Percentiles rank a stretch among this genome's conserved stretches.
phyloP scores from a whole-genome alignment of 2,797 vertebrate genomes.

The Hydrophis major region DNA sequence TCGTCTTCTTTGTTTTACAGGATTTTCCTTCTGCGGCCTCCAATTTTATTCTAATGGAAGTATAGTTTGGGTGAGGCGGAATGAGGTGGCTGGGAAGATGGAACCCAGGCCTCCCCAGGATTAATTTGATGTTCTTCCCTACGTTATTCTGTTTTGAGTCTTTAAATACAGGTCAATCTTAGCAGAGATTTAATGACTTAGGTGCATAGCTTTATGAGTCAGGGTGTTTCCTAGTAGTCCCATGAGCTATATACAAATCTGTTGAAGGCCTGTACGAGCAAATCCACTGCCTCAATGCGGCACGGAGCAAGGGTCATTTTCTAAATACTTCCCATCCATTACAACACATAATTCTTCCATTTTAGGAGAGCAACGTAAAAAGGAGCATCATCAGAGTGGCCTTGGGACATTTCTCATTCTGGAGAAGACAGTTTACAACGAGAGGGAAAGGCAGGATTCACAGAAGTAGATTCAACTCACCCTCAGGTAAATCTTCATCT shows the following conservation, averaged over 20 bases:
- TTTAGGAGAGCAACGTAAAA: background rate
- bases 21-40: background rate
- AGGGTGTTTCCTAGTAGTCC: background rate
- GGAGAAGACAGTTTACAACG: no score
- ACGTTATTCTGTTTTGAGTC: background rate
- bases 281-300: background rate
- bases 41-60: background rate
- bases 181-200: background rate
- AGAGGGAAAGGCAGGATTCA: background rate
- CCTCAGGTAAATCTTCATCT: slow-evolving; percentile 85
- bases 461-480: slow-evolving; percentile 60
- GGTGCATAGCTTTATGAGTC: background rate
- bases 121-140: background rate
- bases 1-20: no score
- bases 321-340: background rate
- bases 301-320: background rate
- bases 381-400: background rate
- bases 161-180: background rate
- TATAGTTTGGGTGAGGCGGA: background rate
- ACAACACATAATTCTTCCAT: background rate
- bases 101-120: background rate
- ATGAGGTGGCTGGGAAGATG: background rate
- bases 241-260: background rate
- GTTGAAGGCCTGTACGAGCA: background rate
- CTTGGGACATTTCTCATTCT: background rate